Conservation (phyloP, 2,888 invertebrate species). For the Priocnemis perturbator region DNA sequence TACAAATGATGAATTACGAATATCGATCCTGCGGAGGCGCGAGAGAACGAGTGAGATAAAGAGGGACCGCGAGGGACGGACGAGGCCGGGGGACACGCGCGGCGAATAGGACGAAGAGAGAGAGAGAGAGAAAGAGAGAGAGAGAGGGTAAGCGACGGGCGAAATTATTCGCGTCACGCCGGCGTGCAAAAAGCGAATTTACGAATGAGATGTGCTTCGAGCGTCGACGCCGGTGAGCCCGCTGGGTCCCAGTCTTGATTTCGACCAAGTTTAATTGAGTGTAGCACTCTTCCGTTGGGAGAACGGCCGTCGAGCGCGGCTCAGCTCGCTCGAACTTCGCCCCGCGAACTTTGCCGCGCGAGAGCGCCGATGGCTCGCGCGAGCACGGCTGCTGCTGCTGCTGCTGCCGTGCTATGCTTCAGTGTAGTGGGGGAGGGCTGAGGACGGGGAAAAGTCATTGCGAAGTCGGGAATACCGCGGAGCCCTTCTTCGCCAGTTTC, state of each 20-base stretch:
- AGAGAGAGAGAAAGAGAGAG: constrained; percentile 15
- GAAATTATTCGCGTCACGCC: constrained; percentile 66
- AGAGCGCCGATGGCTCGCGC: not conserved
- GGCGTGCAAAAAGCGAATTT: constrained; percentile 64
- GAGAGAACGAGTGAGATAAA: constrained; percentile 32
- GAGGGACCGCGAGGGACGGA: not conserved
- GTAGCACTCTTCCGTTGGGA: constrained; percentile 63
- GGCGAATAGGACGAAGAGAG: not conserved
- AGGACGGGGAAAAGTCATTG: constrained; percentile 16
- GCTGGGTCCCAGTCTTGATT: constrained; percentile 64
- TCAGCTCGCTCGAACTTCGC: constrained; percentile 40
- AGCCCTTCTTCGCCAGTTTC: not conserved
- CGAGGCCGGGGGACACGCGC: constrained; percentile 6
- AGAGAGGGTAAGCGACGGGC: constrained; percentile 33
- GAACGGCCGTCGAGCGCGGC: constrained; percentile 47
- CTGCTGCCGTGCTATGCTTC: too few species aligned
- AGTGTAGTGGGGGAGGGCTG: too few species aligned
- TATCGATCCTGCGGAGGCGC: constrained; percentile 63
- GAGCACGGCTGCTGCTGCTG: too few species aligned
- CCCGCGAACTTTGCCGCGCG: constrained; percentile 44
- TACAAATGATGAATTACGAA: constrained; percentile 75
- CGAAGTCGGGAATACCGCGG: constrained; percentile 8
- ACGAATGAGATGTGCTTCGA: constrained; percentile 62
- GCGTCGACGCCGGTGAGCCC: constrained; percentile 51
- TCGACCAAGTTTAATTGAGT: constrained; percentile 72